A percentile compares a stretch with the other conserved stretches of the same genome.
Conservation (phyloP, 2,888 invertebrate genomes). For the Hypolimnas misippus region DNA sequence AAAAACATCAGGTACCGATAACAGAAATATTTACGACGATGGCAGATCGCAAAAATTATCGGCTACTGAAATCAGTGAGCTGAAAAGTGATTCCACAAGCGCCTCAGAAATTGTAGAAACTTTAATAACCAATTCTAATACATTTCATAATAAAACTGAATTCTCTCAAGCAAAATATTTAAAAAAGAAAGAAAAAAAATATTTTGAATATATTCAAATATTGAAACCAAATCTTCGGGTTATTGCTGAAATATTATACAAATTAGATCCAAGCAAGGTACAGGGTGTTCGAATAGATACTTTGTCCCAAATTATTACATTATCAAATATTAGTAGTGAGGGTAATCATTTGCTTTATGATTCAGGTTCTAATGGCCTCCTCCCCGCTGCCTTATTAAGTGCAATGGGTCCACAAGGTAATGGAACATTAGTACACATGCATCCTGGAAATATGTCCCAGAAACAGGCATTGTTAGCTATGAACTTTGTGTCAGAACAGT, state of each 20-base stretch:
- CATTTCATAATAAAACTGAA: conserved; percentile 95
- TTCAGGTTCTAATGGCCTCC: conserved; percentile 93
- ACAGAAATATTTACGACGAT: conserved; percentile 91
- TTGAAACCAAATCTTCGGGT: conserved; percentile 91
- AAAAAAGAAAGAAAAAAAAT: conserved; percentile 97
- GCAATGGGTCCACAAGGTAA: conserved; percentile 87
- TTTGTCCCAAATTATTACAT: conserved; percentile 93
- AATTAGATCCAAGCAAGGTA: conserved; percentile 89
- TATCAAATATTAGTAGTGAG: conserved; percentile 90
- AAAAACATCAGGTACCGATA: conserved; percentile 90
- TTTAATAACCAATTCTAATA: conserved; percentile 95
- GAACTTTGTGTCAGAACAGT: conserved; percentile 89
- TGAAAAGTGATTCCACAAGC: conserved; percentile 90
- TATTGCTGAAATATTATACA: conserved; percentile 93
- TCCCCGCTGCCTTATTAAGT: conserved; percentile 92
- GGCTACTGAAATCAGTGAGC: conserved; percentile 90
- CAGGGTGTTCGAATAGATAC: conserved; percentile 93
- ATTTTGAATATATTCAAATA: conserved; percentile 92
- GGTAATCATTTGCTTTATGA: conserved; percentile 93
- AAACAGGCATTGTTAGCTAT: conserved; percentile 91
- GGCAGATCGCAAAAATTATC: conserved; percentile 92
- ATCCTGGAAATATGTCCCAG: conserved; percentile 92
- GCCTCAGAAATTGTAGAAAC: conserved; percentile 93
- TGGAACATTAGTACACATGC: conserved; percentile 89
- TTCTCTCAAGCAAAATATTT: conserved; percentile 97